Evolutionary conservation across 2,888 invertebrate genomes (phyloP), one percentile per base, ranked within the genome.

Genomic region (Antitype chi): DNA sequence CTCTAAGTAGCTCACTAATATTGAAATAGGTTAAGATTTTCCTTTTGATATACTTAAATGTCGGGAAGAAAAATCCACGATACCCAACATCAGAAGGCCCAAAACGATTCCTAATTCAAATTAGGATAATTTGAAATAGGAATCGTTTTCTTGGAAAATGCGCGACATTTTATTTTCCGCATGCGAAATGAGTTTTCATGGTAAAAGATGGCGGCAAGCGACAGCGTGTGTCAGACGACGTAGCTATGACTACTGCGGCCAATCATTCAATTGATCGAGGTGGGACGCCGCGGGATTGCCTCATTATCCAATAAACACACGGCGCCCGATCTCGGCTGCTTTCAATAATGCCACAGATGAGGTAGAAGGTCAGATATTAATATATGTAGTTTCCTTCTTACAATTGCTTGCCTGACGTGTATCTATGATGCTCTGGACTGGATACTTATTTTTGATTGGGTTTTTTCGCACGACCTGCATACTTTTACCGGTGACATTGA

Each of bases 261-360:
- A 95, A 94, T 94, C 93, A 93, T 94, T 89, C 94, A 95, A 95
- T 94, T 95, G 93, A 94, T 94, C 90, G 90, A 91, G 91, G 89
- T 91, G 90, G 89, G 86, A 89, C 93, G 91, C 92, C 88, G 91
- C 91, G 89, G 92, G 94, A 94, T 94, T 91, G 91, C 91, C 92
- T 93, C 92, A 94, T 95, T 95, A 95, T 94, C 91, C 93, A 95
- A 96, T 95, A 92, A 92, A 92, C 92, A 91, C 90, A 89, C 88
- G 89, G 92, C 93, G 92, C 92, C 92, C 89, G 89, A 81, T 86
- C 85, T 78, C 78, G 85, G 84, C 76, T 86, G 86, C 84, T 88
- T 89, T 88, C 86, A 90, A 90, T 91, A 89, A 87, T 80, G 82
- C 81, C 85, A 85, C 72, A 86, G 83, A 87, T 83, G 74, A 87